Percentiles rank a stretch among this genome's conserved stretches.
phyloP scores from a whole-genome alignment of 2,797 vertebrate genomes.

The Aldrovandia affinis region DNA sequence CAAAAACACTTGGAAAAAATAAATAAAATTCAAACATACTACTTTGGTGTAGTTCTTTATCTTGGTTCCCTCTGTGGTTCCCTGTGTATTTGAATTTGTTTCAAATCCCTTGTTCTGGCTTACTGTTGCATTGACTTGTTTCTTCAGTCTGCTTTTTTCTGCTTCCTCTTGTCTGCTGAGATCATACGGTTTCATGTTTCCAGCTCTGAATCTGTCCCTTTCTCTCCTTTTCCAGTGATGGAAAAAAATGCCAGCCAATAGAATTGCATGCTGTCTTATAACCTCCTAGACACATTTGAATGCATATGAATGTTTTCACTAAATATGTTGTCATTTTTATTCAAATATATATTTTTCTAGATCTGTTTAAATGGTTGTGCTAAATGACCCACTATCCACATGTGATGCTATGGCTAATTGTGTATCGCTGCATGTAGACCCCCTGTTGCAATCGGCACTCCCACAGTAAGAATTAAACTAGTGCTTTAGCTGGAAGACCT shows the following conservation, averaged over 20 bases:
- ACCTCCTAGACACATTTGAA: background rate
- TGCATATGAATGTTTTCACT: no score
- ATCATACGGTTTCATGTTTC: background rate
- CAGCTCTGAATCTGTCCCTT: background rate
- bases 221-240: background rate
- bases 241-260: background rate
- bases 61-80: background rate
- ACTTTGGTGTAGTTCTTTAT: slow-evolving; percentile 14
- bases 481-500: background rate
- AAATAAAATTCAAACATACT: slow-evolving; percentile 14
- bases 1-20: slow-evolving; percentile 63
- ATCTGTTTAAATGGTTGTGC: background rate
- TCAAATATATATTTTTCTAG: background rate
- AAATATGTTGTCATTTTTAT: no score
- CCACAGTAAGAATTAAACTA: background rate
- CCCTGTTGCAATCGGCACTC: background rate
- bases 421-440: no score
- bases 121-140: background rate
- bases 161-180: background rate
- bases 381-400: background rate
- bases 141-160: background rate
- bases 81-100: background rate
- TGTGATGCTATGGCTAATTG: no score
- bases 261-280: background rate
- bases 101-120: background rate